A percentile compares a stretch with the other conserved stretches of the same genome.
These are phyloP conservation scores for Hypocryptadius cinnamomeus DNA, from an alignment of 2,113 vertebrate genomes.

Conservation along the genomic window DNA sequence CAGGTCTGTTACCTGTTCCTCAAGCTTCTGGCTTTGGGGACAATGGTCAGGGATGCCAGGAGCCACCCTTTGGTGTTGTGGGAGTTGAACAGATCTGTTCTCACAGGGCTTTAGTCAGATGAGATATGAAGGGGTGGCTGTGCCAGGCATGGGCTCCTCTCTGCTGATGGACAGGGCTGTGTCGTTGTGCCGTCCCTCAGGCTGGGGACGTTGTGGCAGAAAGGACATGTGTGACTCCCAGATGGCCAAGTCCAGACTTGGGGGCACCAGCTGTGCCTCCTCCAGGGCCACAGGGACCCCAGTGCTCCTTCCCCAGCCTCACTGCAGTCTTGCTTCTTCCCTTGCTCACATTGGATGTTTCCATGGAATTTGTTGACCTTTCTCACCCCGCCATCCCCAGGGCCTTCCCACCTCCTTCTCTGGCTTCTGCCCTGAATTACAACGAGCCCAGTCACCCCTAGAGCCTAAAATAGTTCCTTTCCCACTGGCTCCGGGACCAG, in stretches of 20 bases:
- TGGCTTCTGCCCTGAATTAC: conserved; percentile 17
- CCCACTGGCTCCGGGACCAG: accelerated
- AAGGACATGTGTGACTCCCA: accelerated
- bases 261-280: not conserved
- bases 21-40: not conserved
- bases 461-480: not conserved
- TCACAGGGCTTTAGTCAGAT: not conserved
- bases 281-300: not conserved
- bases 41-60: not conserved
- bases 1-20: not conserved
- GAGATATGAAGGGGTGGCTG: not conserved
- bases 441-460: not conserved
- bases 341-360: not conserved
- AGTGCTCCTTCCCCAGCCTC: not conserved
- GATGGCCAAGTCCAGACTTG: not conserved
- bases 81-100: not conserved
- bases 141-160: not conserved
- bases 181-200: accelerated
- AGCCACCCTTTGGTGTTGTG: not conserved
- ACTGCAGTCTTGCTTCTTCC: accelerated
- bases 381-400: not conserved
- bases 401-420: not conserved
- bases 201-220: not conserved
- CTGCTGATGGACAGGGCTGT: accelerated
- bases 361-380: conserved; percentile 27